Percentiles rank a stretch among this genome's conserved stretches.
Conservation (phyloP, 2,797 vertebrate species). For the Erithacus rubecula region DNA sequence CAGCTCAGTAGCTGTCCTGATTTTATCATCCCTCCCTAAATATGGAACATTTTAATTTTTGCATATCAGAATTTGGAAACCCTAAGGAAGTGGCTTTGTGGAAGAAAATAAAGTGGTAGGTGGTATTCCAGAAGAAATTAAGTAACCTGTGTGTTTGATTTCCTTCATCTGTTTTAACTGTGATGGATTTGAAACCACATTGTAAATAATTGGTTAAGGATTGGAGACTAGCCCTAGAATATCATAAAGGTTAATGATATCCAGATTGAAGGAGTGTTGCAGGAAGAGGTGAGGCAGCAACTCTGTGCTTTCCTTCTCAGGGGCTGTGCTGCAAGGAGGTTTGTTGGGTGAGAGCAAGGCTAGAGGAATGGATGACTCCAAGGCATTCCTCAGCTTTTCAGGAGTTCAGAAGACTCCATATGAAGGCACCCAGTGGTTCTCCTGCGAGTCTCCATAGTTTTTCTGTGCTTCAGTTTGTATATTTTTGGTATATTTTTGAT, state of each 20-base stretch:
- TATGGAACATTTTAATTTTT: background rate
- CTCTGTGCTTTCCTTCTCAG: background rate
- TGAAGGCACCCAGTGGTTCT: background rate
- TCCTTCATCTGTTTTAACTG: background rate
- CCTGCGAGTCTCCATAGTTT: background rate
- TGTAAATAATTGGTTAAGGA: background rate
- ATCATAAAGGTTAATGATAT: background rate
- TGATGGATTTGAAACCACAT: background rate
- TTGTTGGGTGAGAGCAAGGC: background rate
- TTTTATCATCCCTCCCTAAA: background rate
- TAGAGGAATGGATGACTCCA: background rate
- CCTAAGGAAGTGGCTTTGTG: background rate
- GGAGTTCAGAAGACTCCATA: background rate
- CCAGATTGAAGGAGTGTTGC: background rate
- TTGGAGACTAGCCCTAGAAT: background rate
- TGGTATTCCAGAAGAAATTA: background rate
- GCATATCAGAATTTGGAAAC: background rate
- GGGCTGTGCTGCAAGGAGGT: background rate
- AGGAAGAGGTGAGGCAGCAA: background rate
- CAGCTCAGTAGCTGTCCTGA: background rate
- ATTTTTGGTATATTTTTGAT: background rate
- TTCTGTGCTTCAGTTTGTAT: background rate
- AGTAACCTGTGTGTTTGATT: background rate
- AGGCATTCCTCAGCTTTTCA: background rate
- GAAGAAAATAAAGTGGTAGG: background rate